phyloP scores from a whole-genome alignment of 2,113 vertebrate genomes.

The Terrapene triunguis region DNA sequence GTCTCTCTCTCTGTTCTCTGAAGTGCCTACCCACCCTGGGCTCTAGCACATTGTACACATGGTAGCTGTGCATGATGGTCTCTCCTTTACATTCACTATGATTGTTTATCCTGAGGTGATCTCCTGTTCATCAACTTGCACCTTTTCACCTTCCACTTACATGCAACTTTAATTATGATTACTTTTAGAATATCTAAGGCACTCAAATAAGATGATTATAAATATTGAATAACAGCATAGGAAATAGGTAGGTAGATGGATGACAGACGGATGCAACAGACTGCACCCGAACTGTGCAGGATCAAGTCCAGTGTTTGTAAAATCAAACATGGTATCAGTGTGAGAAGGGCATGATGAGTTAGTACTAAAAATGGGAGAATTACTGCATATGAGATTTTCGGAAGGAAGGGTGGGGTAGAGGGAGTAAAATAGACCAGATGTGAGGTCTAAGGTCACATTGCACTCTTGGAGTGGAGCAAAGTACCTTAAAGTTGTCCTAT shows the following conservation, averaged over 20 bases:
- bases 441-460: neutral
- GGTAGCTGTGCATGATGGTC: neutral
- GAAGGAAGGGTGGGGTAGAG: neutral
- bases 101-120: neutral
- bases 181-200: conserved; percentile 68
- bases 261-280: conserved; percentile 51
- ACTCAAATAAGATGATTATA: conserved; percentile 71
- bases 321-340: conserved; percentile 30
- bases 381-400: neutral
- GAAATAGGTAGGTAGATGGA: conserved; percentile 54
- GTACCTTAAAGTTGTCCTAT: neutral
- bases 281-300: conserved; percentile 42
- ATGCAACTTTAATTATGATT: conserved; percentile 65
- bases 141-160: conserved; percentile 73
- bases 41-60: conserved; percentile 5
- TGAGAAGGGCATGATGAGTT: conserved; percentile 12
- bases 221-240: conserved; percentile 68
- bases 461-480: neutral
- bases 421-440: neutral
- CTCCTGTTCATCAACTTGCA: conserved; percentile 74
- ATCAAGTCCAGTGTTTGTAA: conserved; percentile 50
- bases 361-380: neutral
- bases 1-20: neutral
- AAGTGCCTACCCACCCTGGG: neutral
- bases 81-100: conserved; percentile 36